phyloP scores from a whole-genome alignment of 2,797 vertebrate genomes.

The Sparidentex hasta region DNA sequence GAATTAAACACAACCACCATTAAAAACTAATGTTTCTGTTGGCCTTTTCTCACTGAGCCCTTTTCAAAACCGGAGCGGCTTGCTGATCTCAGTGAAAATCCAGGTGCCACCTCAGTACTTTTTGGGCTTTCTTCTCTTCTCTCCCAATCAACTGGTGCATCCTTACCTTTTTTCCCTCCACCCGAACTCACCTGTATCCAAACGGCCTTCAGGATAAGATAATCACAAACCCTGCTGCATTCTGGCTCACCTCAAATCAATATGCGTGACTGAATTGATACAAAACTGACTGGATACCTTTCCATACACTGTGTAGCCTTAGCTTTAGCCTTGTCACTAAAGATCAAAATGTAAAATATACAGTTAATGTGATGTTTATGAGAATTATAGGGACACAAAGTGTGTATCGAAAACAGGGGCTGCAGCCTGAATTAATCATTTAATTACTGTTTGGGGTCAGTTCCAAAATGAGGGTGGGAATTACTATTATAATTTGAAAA shows the following conservation, averaged over 20 bases:
- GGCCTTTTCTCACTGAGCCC: not conserved
- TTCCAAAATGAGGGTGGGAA: slow-evolving; percentile 43
- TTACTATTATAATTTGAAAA: slow-evolving; percentile 38
- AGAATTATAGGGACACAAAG: not conserved
- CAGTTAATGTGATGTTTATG: not conserved
- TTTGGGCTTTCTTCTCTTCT: slow-evolving; percentile 25
- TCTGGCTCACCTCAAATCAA: slow-evolving; percentile 8
- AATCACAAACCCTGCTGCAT: slow-evolving; percentile 26
- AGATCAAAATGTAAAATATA: not conserved
- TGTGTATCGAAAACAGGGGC: slow-evolving; percentile 6
- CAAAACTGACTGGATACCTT: not conserved
- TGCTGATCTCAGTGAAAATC: slow-evolving; percentile 46
- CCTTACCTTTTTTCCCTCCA: slow-evolving; percentile 10
- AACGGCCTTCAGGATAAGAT: slow-evolving; percentile 33
- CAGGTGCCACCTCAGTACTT: slow-evolving; percentile 30
- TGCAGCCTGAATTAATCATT: slow-evolving; percentile 42
- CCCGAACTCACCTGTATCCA: slow-evolving; percentile 34
- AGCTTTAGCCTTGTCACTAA: not conserved
- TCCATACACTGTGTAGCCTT: not conserved
- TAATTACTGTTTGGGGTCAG: slow-evolving; percentile 50
- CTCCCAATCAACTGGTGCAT: slow-evolving; percentile 35
- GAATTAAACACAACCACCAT: slow-evolving; percentile 27
- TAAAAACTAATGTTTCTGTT: slow-evolving; percentile 28
- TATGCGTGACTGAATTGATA: not conserved
- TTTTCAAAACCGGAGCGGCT: slow-evolving; percentile 7